Evolutionary conservation across 64 coral and sea anemone genomes (phyloP).

Genomic region (Stichodactyla mertensii): DNA sequence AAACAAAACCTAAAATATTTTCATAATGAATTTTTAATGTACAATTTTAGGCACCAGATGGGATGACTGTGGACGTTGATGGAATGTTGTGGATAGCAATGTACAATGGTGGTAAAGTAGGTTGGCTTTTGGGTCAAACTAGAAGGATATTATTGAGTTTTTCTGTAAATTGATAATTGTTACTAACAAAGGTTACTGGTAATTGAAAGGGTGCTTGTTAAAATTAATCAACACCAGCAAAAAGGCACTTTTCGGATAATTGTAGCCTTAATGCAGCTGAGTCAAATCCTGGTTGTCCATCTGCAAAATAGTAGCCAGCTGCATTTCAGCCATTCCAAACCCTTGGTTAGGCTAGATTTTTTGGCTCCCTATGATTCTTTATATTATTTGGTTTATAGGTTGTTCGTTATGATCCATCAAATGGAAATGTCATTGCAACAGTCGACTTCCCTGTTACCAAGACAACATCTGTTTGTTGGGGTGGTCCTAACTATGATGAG

Average conservation of each 20-base stretch:
- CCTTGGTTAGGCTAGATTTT: too few relatives aligned
- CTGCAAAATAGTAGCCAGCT: too few relatives aligned
- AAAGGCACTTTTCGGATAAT: too few relatives aligned
- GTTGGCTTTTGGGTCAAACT: neutral
- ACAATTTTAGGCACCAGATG: slow-evolving; percentile 49
- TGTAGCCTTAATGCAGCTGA: too few relatives aligned
- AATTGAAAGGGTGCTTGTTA: too few relatives aligned
- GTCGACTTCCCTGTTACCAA: slow-evolving; percentile 51
- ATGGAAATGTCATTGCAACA: slow-evolving; percentile 31
- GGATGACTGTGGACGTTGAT: slow-evolving; percentile 66
- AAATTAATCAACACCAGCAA: too few relatives aligned
- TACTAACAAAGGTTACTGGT: too few relatives aligned
- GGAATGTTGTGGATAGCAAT: slow-evolving; percentile 75
- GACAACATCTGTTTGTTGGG: slow-evolving; percentile 64
- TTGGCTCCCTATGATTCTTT: neutral
- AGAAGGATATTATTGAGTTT: neutral
- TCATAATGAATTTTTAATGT: too few relatives aligned
- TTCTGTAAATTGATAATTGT: neutral
- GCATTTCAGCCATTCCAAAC: too few relatives aligned
- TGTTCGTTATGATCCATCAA: slow-evolving; percentile 49
- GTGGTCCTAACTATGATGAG: slow-evolving; percentile 40
- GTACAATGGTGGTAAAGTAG: slow-evolving; percentile 64
- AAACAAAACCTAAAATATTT: too few relatives aligned
- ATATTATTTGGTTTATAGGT: slow-evolving; percentile 15
- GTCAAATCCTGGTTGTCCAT: too few relatives aligned